These are phyloP conservation scores for Idris sp. DNA, from an alignment of 1,140 invertebrate genomes.

Conservation along the genomic window DNA sequence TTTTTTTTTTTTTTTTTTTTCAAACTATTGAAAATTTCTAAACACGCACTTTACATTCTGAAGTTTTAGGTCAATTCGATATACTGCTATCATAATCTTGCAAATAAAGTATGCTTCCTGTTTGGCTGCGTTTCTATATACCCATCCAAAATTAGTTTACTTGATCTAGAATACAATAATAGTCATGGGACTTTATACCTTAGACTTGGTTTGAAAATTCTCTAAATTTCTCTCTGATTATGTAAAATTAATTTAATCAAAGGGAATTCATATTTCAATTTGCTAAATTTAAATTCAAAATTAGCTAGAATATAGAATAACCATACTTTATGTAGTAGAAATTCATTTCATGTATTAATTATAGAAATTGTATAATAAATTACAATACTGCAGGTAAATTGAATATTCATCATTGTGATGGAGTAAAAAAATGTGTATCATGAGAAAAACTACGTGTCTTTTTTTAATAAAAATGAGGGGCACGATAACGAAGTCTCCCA, in stretches of 20 bases:
- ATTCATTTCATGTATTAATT: too few relatives aligned
- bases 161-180: slow-evolving; percentile 50
- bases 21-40: too few relatives aligned
- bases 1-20: too few relatives aligned
- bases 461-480: slow-evolving; percentile 16
- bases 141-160: too few relatives aligned
- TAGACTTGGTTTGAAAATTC: slow-evolving; percentile 29
- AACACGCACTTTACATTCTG: too few relatives aligned
- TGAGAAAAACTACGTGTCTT: slow-evolving; percentile 11
- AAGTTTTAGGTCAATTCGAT: too few relatives aligned
- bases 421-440: not conserved
- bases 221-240: slow-evolving; percentile 1
- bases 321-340: too few relatives aligned
- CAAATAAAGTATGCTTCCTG: too few relatives aligned
- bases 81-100: too few relatives aligned
- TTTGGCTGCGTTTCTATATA: too few relatives aligned
- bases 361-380: not conserved
- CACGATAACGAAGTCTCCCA: slow-evolving; percentile 55
- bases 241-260: not conserved
- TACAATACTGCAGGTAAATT: not conserved
- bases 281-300: not conserved
- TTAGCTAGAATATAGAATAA: too few relatives aligned
- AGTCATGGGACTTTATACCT: slow-evolving; percentile 36
- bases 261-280: not conserved
- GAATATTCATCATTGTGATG: not conserved